A percentile compares a stretch with the other conserved stretches of the same genome.
These are phyloP conservation scores for Diplodus sargus DNA, from an alignment of 2,797 vertebrate species.

Conservation along the genomic window DNA sequence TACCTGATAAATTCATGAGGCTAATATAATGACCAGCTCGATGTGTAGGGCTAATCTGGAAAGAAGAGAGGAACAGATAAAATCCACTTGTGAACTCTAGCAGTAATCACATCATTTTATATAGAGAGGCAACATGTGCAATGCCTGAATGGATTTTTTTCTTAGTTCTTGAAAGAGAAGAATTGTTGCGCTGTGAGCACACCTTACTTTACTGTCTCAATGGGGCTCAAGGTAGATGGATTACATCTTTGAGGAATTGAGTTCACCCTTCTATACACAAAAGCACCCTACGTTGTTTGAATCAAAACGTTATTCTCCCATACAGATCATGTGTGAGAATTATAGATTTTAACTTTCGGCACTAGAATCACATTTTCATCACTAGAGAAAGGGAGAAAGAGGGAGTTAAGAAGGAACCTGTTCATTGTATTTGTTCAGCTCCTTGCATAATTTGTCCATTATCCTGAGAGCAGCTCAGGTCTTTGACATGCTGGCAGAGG, in stretches of 20 bases:
- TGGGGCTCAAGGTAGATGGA: slow-evolving; percentile 48
- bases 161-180: neutral
- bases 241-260: slow-evolving; percentile 54
- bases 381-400: slow-evolving; percentile 15
- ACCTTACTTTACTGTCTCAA: slow-evolving; percentile 54
- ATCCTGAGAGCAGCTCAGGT: slow-evolving; percentile 51
- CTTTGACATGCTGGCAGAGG: slow-evolving; percentile 54
- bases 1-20: no score
- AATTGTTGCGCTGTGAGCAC: slow-evolving; percentile 21
- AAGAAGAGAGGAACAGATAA: no score
- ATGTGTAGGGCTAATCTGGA: no score
- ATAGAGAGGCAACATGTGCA: neutral
- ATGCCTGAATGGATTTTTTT: neutral
- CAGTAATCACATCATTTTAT: neutral
- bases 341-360: slow-evolving; percentile 40
- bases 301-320: slow-evolving; percentile 33
- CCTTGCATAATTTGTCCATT: slow-evolving; percentile 62
- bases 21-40: no score
- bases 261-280: slow-evolving; percentile 49
- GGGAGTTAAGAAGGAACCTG: slow-evolving; percentile 10
- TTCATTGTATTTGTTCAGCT: slow-evolving; percentile 53
- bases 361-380: slow-evolving; percentile 17
- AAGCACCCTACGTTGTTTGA: slow-evolving; percentile 56
- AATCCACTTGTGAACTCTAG: no score
- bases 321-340: slow-evolving; percentile 24